A percentile compares a stretch with the other conserved stretches of the same genome.
These are phyloP conservation scores for Metellina segmentata DNA, from an alignment of 2,888 invertebrate species.

Conservation along the genomic window DNA sequence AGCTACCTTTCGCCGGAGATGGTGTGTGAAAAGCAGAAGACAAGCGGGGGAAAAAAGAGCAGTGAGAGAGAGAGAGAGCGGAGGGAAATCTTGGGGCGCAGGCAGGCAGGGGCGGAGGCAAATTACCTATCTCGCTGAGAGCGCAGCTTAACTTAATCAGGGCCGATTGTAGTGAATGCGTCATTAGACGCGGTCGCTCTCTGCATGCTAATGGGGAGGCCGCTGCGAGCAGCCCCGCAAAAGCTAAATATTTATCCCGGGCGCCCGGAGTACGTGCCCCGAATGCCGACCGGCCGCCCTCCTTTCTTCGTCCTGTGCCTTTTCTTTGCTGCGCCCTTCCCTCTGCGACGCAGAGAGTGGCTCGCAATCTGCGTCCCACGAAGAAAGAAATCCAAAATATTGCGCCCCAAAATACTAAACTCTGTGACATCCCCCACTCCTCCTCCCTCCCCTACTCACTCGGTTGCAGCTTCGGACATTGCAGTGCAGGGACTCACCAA, in stretches of 20 bases:
- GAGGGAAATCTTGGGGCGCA: neutral
- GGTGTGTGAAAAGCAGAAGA: neutral
- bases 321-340: neutral
- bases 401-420: conserved; percentile 1
- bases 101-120: conserved; percentile 10
- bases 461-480: too few species aligned
- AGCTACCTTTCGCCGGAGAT: conserved; percentile 1
- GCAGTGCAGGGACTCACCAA: too few species aligned
- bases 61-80: neutral
- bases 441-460: neutral
- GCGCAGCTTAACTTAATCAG: conserved; percentile 76
- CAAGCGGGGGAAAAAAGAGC: neutral
- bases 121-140: conserved; percentile 61
- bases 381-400: conserved; percentile 22
- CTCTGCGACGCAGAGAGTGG: neutral
- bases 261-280: conserved; percentile 63
- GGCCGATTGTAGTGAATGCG: conserved; percentile 75
- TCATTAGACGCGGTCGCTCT: conserved; percentile 65
- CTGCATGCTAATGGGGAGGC: conserved; percentile 70
- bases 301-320: neutral
- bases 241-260: conserved; percentile 77
- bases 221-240: conserved; percentile 16
- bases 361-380: conserved; percentile 54
- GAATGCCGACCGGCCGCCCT: conserved; percentile 27
- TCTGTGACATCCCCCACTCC: neutral